A percentile compares a stretch with the other conserved stretches of the same genome.
These are phyloP conservation scores for Dichetophora obliterata DNA, from an alignment of 2,888 invertebrate species.

Conservation along the genomic window DNA sequence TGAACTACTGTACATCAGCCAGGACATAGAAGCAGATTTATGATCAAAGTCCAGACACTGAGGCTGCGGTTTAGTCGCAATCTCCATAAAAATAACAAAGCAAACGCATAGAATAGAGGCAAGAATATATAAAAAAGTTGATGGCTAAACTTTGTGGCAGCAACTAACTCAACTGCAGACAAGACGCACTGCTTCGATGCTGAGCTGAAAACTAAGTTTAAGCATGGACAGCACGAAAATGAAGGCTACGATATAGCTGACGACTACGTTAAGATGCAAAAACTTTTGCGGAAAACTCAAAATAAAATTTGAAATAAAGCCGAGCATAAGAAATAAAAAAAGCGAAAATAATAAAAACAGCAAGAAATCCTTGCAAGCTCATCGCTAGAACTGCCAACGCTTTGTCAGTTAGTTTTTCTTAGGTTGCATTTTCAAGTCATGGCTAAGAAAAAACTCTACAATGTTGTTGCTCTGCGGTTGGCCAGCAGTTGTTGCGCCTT, in stretches of 20 bases:
- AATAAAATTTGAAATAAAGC: slow-evolving; percentile 21
- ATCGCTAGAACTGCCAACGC: slow-evolving; percentile 16
- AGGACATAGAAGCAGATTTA: slow-evolving; percentile 63
- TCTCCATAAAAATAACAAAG: slow-evolving; percentile 23
- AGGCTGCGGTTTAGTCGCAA: slow-evolving; percentile 44
- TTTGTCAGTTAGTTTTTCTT: slow-evolving; percentile 18
- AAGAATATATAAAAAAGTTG: slow-evolving; percentile 39
- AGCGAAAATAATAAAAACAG: not conserved
- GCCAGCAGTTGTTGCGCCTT: slow-evolving; percentile 17
- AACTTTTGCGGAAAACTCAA: slow-evolving; percentile 29
- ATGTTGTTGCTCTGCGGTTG: slow-evolving; percentile 26
- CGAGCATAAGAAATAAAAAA: not conserved
- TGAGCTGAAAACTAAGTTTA: slow-evolving; percentile 12
- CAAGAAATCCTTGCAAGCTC: slow-evolving; percentile 24
- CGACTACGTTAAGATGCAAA: slow-evolving; percentile 29
- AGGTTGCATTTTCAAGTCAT: slow-evolving; percentile 18
- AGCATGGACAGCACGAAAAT: not conserved
- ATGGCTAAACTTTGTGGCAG: slow-evolving; percentile 1
- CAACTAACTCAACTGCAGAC: not conserved
- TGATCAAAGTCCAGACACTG: slow-evolving; percentile 60
- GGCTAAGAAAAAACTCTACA: not conserved
- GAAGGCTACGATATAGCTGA: slow-evolving; percentile 1
- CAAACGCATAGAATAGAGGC: not conserved
- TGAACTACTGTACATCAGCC: slow-evolving; percentile 39
- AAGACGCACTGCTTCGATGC: slow-evolving; percentile 16